phyloP scores from a whole-genome alignment of 2,113 vertebrate genomes.

The Cynoglossus semilaevis region DNA sequence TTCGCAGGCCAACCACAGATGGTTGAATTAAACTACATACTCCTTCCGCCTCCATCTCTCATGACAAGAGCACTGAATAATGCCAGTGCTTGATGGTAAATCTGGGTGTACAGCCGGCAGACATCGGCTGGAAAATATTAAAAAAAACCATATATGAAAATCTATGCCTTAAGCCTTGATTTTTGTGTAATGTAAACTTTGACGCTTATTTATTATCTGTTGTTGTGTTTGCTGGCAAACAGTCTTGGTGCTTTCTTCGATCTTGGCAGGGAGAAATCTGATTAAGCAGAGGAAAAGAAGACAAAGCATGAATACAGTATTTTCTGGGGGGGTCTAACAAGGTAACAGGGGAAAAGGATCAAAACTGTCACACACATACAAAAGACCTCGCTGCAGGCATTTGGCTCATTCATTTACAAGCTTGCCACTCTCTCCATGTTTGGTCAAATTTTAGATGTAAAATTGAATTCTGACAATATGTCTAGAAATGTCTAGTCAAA shows the following conservation, averaged over 20 bases:
- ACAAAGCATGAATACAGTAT: not conserved
- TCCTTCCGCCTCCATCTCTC: constrained; percentile 57
- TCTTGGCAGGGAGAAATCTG: not conserved
- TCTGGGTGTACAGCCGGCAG: constrained; percentile 57
- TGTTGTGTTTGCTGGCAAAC: not conserved
- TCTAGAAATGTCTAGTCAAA: constrained; percentile 35
- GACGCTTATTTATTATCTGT: not conserved
- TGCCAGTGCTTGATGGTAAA: constrained; percentile 52
- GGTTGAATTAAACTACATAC: constrained; percentile 62
- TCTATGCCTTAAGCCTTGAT: constrained; percentile 2
- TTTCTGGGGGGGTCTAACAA: constrained; percentile 1
- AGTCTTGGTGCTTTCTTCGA: not conserved
- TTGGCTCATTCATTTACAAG: constrained; percentile 18
- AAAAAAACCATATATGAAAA: constrained; percentile 15
- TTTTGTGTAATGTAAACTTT: not conserved
- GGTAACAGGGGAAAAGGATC: constrained; percentile 8
- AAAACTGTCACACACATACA: constrained; percentile 11
- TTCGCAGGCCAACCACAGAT: constrained; percentile 52
- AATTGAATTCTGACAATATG: constrained; percentile 4
- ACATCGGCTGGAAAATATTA: constrained; percentile 48
- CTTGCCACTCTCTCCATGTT: constrained; percentile 25
- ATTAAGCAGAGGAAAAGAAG: not conserved
- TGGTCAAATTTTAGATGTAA: not conserved
- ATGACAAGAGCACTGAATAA: constrained; percentile 48
- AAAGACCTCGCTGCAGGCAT: constrained; percentile 28